Evolutionary conservation across 2,113 vertebrate species (phyloP), one percentile per base, ranked within the genome.

Genomic region (Cygnus buccinator): DNA sequence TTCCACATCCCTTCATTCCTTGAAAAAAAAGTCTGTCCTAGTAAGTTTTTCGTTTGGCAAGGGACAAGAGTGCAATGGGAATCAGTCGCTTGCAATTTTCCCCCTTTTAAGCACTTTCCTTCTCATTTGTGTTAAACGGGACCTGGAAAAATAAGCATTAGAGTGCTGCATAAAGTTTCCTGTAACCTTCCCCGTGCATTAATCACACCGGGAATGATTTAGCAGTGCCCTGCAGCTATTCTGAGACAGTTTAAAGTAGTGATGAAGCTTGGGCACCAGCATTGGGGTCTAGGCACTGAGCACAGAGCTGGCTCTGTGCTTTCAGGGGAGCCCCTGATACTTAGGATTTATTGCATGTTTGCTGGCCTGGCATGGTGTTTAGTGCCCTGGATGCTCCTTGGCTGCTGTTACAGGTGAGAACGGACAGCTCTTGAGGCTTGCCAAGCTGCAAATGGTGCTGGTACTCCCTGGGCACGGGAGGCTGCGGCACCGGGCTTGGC

Each of bases 1-100:
- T 95, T 95, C 94, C 89, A 94, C 37, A 44, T 94, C 77, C 63
- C 39, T 65, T 91, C 50, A 13, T 71, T 72, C 66, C 71, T 91
- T 79, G 91, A 82, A 94, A 96, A 93, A 71, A 79, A 89, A 87
- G n/a, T 57, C 74, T 87, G 54, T 70, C 62, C 80, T 91, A 70
- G 68, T 79, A 87, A 66, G 31, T 59, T 91, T 89, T 94, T 71
- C 20, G 50, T 87, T 89, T 95, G 94, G 84, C 83, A 77, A 58
- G 48, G 67, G 35, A 84, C 74, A 63, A 67, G 94, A 95, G n/a
- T 59, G 58, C 77, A 73, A 84, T 71, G 94, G 89, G 87, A 89
- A 91, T 87, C 77, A 70, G 41, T 74, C 5, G 19, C 58, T 96
- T 91, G 71, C 50, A n/a, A 52, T 96, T 95, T 94, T 15, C 54